These are phyloP conservation scores for Girardinus metallicus DNA, from an alignment of 2,797 vertebrate species.

Conservation along the genomic window DNA sequence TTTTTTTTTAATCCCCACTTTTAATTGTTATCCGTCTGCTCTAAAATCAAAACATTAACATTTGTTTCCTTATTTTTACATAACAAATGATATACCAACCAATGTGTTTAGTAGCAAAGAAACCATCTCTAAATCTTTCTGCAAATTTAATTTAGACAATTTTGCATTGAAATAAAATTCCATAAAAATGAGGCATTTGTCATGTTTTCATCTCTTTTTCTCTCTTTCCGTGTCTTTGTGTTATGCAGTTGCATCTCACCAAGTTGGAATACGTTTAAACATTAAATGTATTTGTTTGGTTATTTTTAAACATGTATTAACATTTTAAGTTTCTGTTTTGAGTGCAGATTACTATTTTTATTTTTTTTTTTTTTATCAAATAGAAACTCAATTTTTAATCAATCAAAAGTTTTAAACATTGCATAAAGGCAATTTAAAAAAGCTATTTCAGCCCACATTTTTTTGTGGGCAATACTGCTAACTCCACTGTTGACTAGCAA, in stretches of 20 bases:
- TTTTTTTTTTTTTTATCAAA: too few species aligned
- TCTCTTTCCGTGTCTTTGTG: background rate
- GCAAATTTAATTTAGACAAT: too few species aligned
- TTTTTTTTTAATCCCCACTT: background rate
- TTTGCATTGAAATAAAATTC: background rate
- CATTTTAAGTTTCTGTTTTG: background rate
- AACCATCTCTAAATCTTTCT: background rate
- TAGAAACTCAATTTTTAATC: background rate
- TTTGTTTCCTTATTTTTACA: background rate
- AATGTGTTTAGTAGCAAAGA: background rate
- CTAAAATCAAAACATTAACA: background rate
- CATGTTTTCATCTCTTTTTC: background rate
- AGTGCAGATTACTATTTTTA: too few species aligned
- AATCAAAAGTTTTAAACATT: background rate
- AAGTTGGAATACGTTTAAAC: background rate
- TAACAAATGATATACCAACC: background rate
- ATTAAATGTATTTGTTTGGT: background rate
- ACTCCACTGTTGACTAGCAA: background rate
- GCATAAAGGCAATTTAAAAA: background rate
- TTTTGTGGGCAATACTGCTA: background rate
- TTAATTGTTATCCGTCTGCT: background rate
- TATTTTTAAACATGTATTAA: background rate
- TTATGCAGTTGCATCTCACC: background rate
- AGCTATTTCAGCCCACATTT: background rate
- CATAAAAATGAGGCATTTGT: background rate